phyloP scores from a whole-genome alignment of 37 sponge, comb jelly and placozoan species.

The Aplysina aerophoba region DNA sequence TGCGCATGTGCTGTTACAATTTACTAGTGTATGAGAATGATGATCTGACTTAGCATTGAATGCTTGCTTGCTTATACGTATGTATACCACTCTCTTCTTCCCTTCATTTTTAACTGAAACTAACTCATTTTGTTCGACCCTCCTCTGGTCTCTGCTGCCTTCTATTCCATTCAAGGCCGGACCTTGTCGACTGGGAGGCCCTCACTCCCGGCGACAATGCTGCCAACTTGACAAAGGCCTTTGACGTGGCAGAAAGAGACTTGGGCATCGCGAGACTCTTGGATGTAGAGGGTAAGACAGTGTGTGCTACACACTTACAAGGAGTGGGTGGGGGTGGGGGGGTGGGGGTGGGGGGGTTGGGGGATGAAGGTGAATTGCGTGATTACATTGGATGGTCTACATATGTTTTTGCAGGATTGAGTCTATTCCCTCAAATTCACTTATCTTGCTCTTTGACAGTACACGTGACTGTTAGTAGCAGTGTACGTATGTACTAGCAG shows the following conservation, averaged over 20 bases:
- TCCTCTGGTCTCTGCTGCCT: not conserved
- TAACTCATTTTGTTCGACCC: not conserved
- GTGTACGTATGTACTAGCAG: too few species aligned
- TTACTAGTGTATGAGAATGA: too few species aligned
- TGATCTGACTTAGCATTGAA: too few species aligned
- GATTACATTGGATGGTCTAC: not conserved
- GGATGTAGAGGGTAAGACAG: slow-evolving; percentile 86
- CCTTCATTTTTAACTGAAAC: too few species aligned
- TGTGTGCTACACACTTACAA: not conserved
- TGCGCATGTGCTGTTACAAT: too few species aligned
- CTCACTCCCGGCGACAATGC: slow-evolving; percentile 67
- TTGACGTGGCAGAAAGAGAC: slow-evolving; percentile 89
- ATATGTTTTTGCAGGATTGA: too few species aligned
- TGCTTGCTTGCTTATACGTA: too few species aligned
- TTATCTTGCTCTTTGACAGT: too few species aligned
- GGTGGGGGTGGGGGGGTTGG: not conserved
- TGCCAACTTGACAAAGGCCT: slow-evolving; percentile 89
- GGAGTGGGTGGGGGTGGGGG: not conserved
- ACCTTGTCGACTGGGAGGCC: slow-evolving; percentile 76
- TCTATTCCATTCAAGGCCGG: slow-evolving; percentile 68
- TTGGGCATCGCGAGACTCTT: slow-evolving; percentile 87
- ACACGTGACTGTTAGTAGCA: too few species aligned
- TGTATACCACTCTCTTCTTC: not conserved
- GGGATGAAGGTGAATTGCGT: slow-evolving; percentile 22
- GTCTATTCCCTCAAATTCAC: too few species aligned